Evolutionary conservation across 2,797 vertebrate species (phyloP), one percentile per base, ranked within the genome.

Genomic region (Geotrypetes seraphini): DNA sequence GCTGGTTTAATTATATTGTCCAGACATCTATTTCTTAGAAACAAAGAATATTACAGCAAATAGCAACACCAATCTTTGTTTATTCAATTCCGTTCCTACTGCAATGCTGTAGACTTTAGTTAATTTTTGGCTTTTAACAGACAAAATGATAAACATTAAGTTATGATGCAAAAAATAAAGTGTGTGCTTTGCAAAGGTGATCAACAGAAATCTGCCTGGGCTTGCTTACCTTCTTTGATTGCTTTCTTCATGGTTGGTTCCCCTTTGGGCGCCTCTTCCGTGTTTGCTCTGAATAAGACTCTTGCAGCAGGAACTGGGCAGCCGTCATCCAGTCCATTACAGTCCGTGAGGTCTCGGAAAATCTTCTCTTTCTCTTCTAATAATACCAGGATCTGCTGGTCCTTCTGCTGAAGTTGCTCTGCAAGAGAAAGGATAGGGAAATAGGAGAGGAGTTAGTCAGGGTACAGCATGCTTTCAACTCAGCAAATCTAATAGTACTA

Each of bases 341-440:
- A 80, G 32, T 94, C 89, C 18, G 84, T 79, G 86, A 98, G 88
- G 31, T 87, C 88, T 48, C 69, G 74, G 65, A 97, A 99, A 47
- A 99, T 85, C 61, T 74, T 86, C 5, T 86, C 75, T 61, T 99
- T 99, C 66, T 99, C 92, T 51, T 93, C 87, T 54, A 99, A 70
- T 37, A 98, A 58, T 6, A 72, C 66, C 34, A 91, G 57, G 47
- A 99, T 97, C 72, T 97, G 89, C 11, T 86, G 84, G 33, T 99
- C 93, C 70, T 94, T 95, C 56, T 89, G 86, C n/a, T 76, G 85
- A 47, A 99, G 77, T 60, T 91, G 73, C 22, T 92, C 95, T 99
- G 73, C 39, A 26, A 15, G 22, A 3, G 24, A 52, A 49, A 0
- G 20, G 35, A 28, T 48, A n/a, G 45, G n/a, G n/a, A n/a, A n/a